Conservation (phyloP, 2,113 vertebrate genomes). For the Neogale vison region DNA sequence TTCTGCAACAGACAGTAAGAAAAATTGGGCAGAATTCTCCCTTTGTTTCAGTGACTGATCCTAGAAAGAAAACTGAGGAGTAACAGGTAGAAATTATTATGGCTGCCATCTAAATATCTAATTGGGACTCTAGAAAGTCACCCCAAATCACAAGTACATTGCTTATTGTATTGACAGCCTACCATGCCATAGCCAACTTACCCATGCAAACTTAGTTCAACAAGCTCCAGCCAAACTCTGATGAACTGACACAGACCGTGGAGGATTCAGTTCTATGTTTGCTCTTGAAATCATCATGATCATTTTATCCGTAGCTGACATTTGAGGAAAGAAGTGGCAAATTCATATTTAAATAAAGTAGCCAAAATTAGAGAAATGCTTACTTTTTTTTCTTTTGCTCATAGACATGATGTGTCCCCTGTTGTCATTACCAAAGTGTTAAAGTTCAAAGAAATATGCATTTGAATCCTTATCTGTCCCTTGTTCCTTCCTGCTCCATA, state of each 20-base stretch:
- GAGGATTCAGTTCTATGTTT: background rate
- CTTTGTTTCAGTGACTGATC: background rate
- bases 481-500: background rate
- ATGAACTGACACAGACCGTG: background rate
- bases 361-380: background rate
- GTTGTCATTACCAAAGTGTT: background rate
- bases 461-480: background rate
- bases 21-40: background rate
- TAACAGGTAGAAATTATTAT: background rate
- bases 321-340: constrained; percentile 29
- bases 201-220: background rate
- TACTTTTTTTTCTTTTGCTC: background rate
- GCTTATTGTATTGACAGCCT: background rate
- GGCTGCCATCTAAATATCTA: background rate
- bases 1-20: background rate
- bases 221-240: background rate
- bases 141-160: fast-evolving
- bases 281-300: background rate
- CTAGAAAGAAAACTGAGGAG: background rate
- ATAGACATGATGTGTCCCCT: background rate
- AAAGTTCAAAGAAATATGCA: background rate
- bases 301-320: background rate
- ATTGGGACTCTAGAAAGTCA: background rate
- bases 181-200: background rate
- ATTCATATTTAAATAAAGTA: constrained; percentile 55